Base-by-base conservation (phyloP, 2,797 vertebrate species). In the Muscicapa striata region DNA sequence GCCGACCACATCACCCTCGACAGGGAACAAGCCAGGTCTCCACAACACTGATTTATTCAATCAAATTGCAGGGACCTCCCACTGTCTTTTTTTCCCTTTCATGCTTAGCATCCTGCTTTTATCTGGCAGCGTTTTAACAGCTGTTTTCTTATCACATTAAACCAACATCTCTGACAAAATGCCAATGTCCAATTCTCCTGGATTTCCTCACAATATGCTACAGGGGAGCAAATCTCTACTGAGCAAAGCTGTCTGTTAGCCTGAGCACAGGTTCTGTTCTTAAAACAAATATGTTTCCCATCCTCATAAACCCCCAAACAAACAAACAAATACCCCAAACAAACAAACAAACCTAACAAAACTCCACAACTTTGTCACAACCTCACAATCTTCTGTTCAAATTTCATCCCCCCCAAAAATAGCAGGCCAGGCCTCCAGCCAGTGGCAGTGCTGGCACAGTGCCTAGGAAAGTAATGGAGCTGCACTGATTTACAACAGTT, bases 91-190 rank as follows among this genome's bases (percentile, higher is more conserved):
- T 54, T 32, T 17, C 19, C 46, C 13, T 70, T 87, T 86, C 46
- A 15, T 30, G n/a, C 27, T 90, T 81, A 81, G 41, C 59, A 66
- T 66, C 63, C 67, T 59, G 58, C 36, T 86, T 93, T 82, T 67
- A 90, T 61, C 80, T 63, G 41, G 67, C 59, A 76, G 58, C 4
- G 0, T 51, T 94, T 80, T 68, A 94, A 87, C 82, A 92, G 84
- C 59, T 70, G 77, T 82, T 95, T 88, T 86, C 87, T 93, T 89
- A 87, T 73, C 80, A 83, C 69, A 54, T 83, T 83, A 85, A 95
- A 61, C 24, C 9, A 2, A 77, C 64, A 75, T n/a, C 59, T 52
- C 87, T 49, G 72, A 92, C 67, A 87, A 85, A 84, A 88, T 81
- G 29, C 13, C 68, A 74, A 70, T 9, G 17, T 40, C 69, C 68